A percentile compares a stretch with the other conserved stretches of the same genome.
phyloP scores from a whole-genome alignment of 2,888 invertebrate genomes.

The Oscheius myriophilus region DNA sequence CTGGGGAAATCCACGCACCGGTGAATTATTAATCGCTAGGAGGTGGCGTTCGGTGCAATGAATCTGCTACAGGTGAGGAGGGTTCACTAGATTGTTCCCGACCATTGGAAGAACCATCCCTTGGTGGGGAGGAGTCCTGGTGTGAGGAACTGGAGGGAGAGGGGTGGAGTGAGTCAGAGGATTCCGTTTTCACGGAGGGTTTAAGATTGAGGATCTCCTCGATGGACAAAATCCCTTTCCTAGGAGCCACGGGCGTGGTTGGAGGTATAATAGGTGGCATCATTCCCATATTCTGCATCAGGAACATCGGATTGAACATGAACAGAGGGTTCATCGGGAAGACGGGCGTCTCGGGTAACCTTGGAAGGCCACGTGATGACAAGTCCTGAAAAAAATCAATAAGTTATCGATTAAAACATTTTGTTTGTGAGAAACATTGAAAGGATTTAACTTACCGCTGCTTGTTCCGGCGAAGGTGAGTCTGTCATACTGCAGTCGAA shows the following conservation, averaged over 20 bases:
- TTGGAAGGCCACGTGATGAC: constrained; percentile 13
- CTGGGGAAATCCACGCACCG: constrained; percentile 2
- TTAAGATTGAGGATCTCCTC: constrained; percentile 53
- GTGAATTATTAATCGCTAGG: neutral
- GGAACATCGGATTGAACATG: constrained; percentile 52
- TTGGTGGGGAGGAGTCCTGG: constrained; percentile 29
- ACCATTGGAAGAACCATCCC: constrained; percentile 17
- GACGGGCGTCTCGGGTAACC: constrained; percentile 28
- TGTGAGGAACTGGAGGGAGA: constrained; percentile 32
- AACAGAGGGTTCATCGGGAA: constrained; percentile 45
- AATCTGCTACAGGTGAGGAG: constrained; percentile 15
- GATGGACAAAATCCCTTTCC: constrained; percentile 52
- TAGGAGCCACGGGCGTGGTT: constrained; percentile 26
- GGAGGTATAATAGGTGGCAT: constrained; percentile 27
- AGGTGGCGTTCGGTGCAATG: neutral
- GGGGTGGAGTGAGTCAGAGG: constrained; percentile 15
- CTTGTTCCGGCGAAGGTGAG: constrained; percentile 56
- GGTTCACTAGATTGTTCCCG: constrained; percentile 23
- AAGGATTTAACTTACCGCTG: constrained; percentile 37
- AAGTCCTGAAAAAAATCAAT: constrained; percentile 18
- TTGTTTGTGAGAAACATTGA: neutral
- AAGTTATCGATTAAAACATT: neutral
- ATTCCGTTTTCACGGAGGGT: constrained; percentile 1
- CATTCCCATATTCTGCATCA: constrained; percentile 27
- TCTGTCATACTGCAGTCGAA: constrained; percentile 57